phyloP scores from a whole-genome alignment of 2,888 invertebrate genomes.

The Leucophenga maculata region DNA sequence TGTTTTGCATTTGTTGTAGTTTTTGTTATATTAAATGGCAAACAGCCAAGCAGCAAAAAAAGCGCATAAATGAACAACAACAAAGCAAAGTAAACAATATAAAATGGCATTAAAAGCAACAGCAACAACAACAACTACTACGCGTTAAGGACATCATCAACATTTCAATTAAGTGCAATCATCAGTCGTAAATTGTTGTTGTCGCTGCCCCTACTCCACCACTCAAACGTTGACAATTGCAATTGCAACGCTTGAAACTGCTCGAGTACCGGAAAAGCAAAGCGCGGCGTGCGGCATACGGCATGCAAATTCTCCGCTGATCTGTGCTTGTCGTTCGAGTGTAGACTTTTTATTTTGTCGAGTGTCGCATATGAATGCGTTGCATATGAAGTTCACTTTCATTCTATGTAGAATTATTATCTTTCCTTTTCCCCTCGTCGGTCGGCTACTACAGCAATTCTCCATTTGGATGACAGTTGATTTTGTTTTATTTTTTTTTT shows the following conservation, averaged over 20 bases:
- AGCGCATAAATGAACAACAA: conserved; percentile 7
- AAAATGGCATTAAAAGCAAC: conserved; percentile 35
- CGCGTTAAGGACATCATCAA: conserved; percentile 67
- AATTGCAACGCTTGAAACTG: conserved; percentile 1
- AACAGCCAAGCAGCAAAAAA: conserved; percentile 16
- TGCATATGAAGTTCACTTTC: conserved; percentile 58
- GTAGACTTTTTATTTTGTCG: conserved; percentile 3
- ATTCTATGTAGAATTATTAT: conserved; percentile 46
- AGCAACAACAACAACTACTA: conserved; percentile 29
- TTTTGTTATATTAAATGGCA: conserved; percentile 7
- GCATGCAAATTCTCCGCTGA: not conserved
- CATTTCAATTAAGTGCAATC: conserved; percentile 66
- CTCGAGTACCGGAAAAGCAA: not conserved
- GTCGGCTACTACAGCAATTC: not conserved
- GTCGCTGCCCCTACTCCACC: not conserved
- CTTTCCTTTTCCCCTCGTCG: conserved; percentile 4
- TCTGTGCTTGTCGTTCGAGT: not conserved
- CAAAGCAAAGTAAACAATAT: conserved; percentile 39
- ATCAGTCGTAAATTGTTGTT: conserved; percentile 32
- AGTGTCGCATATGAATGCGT: conserved; percentile 1
- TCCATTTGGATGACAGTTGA: too few relatives aligned
- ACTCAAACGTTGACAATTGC: not conserved
- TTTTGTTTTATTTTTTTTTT: not conserved
- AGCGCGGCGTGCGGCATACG: conserved; percentile 4
- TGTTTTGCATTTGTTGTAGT: conserved; percentile 6